Percentiles rank a stretch among this genome's conserved stretches.
These are phyloP conservation scores for Ia io DNA, from an alignment of 2,113 vertebrate genomes.

Conservation along the genomic window DNA sequence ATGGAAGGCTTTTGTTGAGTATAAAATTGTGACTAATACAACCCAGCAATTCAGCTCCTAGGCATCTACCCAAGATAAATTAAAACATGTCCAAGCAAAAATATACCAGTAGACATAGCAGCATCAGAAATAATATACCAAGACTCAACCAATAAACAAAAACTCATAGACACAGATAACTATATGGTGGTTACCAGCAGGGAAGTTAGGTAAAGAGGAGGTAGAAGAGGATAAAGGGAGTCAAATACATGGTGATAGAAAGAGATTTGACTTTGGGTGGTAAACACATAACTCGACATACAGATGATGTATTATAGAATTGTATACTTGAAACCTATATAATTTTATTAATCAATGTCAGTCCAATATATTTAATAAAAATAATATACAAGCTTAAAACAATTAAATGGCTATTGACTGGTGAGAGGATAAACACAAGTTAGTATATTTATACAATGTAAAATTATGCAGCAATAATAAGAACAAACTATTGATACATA, in stretches of 20 bases:
- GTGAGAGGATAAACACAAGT: background rate
- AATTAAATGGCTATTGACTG: background rate
- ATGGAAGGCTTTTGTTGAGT: background rate
- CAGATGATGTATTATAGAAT: background rate
- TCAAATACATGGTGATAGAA: background rate
- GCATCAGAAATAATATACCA: background rate
- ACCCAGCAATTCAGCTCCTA: background rate
- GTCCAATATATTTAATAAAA: background rate
- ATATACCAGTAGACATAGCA: background rate
- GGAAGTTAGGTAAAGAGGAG: background rate
- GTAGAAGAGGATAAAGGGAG: background rate
- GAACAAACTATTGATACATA: background rate
- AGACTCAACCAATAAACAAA: background rate
- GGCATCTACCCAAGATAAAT: background rate
- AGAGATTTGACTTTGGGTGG: background rate
- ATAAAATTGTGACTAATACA: background rate
- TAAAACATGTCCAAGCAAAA: background rate
- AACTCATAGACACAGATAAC: background rate
- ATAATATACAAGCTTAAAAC: background rate
- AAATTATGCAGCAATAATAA: background rate
- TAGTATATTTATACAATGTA: background rate
- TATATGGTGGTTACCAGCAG: background rate
- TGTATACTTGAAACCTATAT: background rate
- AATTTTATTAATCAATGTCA: background rate
- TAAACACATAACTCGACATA: background rate